These are phyloP conservation scores for Manis crassicaudata DNA, from an alignment of 2,797 vertebrate genomes.

Conservation along the genomic window DNA sequence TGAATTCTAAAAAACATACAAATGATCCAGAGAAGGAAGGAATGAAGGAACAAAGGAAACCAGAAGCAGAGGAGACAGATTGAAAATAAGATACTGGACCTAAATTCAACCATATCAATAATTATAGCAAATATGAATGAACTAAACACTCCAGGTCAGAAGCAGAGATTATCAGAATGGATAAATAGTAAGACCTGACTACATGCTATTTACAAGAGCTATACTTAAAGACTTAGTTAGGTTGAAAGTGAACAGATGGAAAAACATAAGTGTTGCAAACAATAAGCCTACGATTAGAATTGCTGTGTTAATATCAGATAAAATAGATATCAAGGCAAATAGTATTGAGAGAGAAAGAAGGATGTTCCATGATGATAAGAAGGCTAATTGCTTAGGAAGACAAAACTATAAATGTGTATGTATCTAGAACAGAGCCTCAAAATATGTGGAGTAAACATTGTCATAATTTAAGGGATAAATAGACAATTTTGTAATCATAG, in stretches of 20 bases:
- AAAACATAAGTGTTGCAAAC: neutral
- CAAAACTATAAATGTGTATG: neutral
- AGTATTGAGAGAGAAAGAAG: neutral
- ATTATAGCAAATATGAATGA: constrained; percentile 19
- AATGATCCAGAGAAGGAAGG: neutral
- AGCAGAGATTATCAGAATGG: neutral
- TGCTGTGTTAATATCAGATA: neutral
- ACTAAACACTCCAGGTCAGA: neutral
- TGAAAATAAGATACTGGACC: neutral
- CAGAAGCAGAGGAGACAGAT: neutral
- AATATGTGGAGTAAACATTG: neutral
- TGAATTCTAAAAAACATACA: neutral
- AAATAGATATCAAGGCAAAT: constrained; percentile 13
- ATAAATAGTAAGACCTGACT: neutral
- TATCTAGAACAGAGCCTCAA: neutral
- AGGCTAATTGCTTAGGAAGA: neutral
- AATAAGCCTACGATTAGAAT: neutral
- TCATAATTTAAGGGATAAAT: neutral
- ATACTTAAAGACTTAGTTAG: neutral
- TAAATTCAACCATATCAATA: neutral
- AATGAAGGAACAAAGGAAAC: neutral
- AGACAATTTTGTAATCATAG: neutral
- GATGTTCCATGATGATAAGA: neutral
- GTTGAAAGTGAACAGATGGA: neutral
- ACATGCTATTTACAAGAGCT: neutral